A percentile compares a stretch with the other conserved stretches of the same genome.
These are phyloP conservation scores for Catamblyrhynchus diadema DNA, from an alignment of 2,797 vertebrate genomes.

Conservation along the genomic window DNA sequence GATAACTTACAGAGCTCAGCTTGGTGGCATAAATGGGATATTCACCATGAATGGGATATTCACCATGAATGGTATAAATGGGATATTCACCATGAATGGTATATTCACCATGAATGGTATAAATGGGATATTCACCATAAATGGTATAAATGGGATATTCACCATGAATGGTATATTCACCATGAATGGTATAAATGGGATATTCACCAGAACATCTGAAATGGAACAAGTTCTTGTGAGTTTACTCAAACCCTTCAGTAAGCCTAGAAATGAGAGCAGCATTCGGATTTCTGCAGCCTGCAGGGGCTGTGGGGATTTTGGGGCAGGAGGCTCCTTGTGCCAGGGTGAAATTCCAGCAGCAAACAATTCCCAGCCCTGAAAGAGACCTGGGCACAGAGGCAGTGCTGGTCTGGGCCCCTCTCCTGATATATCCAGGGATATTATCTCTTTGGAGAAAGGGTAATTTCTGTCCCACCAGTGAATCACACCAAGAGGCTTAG, in stretches of 20 bases:
- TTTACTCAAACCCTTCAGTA: not conserved
- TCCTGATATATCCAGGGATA: not conserved
- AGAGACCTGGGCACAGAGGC: fast-evolving
- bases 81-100: too few species aligned
- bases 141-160: too few species aligned
- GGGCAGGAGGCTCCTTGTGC: not conserved
- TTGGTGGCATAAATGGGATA: not conserved
- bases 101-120: too few species aligned
- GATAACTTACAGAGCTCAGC: not conserved
- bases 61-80: too few species aligned
- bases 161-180: not conserved
- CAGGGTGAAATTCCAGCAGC: not conserved
- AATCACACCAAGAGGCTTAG: not conserved
- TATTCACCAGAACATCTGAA: not conserved
- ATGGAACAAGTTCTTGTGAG: not conserved
- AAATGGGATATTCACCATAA: too few species aligned
- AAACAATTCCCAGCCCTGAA: not conserved
- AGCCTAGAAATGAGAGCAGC: not conserved
- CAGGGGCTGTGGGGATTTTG: not conserved
- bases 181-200: too few species aligned
- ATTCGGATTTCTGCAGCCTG: not conserved
- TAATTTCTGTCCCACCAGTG: not conserved
- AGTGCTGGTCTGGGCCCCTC: not conserved
- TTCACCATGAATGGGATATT: too few species aligned
- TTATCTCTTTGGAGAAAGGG: not conserved